These are phyloP conservation scores for Dorcus parallelipipedus DNA, from an alignment of 2,888 invertebrate genomes.

Conservation along the genomic window DNA sequence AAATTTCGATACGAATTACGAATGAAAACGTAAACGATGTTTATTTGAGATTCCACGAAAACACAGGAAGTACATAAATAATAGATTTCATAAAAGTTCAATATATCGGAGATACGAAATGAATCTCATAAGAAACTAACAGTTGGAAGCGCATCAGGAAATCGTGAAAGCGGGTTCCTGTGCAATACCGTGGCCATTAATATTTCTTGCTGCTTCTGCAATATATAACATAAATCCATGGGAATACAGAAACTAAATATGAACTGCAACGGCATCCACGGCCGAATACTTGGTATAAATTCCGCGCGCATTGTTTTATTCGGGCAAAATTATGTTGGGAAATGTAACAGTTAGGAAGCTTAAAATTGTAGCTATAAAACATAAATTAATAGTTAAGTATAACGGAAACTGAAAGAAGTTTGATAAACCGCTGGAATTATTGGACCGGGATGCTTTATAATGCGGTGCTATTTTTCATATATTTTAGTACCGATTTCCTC, in stretches of 20 bases:
- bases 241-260: conserved; percentile 1
- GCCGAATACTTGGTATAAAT: not conserved
- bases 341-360: too few species aligned
- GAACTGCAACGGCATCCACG: not conserved
- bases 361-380: too few species aligned
- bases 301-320: not conserved
- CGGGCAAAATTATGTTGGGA: too few species aligned
- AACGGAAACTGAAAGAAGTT: too few species aligned
- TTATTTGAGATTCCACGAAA: not conserved
- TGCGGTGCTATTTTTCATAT: too few species aligned
- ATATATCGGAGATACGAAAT: not conserved
- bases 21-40: too few species aligned
- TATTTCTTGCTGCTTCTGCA: conserved; percentile 4
- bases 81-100: not conserved
- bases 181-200: conserved; percentile 3
- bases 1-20: too few species aligned
- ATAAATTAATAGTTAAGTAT: too few species aligned
- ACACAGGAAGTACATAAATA: not conserved
- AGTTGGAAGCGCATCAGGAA: conserved; percentile 2
- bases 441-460: too few species aligned
- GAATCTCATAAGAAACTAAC: not conserved
- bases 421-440: too few species aligned
- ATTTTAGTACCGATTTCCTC: too few species aligned
- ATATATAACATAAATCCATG: conserved; percentile 7
- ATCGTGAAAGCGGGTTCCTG: conserved; percentile 6